Base-by-base conservation (phyloP, 2,888 invertebrate species). In the Amblyjoppa proteus region DNA sequence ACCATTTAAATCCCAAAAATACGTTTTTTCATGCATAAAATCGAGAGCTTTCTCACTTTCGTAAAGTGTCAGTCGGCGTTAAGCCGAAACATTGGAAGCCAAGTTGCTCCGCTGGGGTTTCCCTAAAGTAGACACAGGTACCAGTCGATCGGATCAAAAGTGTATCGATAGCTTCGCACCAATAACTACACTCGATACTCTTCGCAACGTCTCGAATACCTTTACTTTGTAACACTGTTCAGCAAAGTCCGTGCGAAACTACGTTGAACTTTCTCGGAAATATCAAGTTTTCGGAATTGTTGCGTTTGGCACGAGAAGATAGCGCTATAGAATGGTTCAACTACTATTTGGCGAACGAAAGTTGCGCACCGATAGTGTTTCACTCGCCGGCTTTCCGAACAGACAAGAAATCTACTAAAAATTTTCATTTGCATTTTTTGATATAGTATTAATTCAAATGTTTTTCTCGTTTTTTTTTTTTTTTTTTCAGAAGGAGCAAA, bases 401-500 rank as follows among this genome's bases (percentile, higher is more conserved):
- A 25, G 16, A 9, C 6, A 68, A 45, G 13, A 38, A 68, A 5
- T 58, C 25, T 9, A 5, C 25, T 13, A 56, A 71, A 16, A 41
- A 20, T 56, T 61, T 64, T 6, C 25, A 16, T 66, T 56, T 11
- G 9, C 2, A 41, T 11, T 11, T 41, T 41, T 41, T 20, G 20
- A 38, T 9, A 66, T 78, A 41, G 34, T 25, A 11, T 28, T 41
- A 9, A n/a, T n/a, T 53, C 16, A 66, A 78, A 20, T 20, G 20
- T 20, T 20, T 20, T 20, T 20, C 20, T 20, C 20, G 20, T 20
- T 20, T 66, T 38, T 58, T 31, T 81, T 34, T 64, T 34, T 28
- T 66, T 83, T 77, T 53, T 90, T 90, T 1, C 89, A 93, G 93
- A 93, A 94, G 86, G 93, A 92, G 69, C 91, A 90, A 82, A 92